Evolutionary conservation across 2,113 vertebrate species (phyloP).

Genomic region (Heterotis niloticus): DNA sequence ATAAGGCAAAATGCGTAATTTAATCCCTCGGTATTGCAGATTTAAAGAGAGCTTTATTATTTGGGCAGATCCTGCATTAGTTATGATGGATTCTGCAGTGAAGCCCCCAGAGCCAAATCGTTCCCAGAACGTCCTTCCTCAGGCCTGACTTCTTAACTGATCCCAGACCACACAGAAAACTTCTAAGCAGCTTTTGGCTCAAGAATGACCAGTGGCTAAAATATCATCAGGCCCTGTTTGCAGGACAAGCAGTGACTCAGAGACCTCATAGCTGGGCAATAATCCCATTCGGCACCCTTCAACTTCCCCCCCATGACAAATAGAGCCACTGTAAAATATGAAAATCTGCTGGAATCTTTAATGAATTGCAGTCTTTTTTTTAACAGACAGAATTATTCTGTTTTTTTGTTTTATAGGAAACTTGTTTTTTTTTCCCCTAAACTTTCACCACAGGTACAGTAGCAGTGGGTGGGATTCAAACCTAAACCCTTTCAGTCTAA

Average conservation of each 20-base stretch:
- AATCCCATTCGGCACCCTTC: slow-evolving; percentile 53
- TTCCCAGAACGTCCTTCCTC: slow-evolving; percentile 84
- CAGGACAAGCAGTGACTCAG: slow-evolving; percentile 65
- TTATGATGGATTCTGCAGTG: slow-evolving; percentile 91
- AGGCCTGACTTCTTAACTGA: slow-evolving; percentile 85
- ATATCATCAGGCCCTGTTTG: slow-evolving; percentile 62
- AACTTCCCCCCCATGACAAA: slow-evolving; percentile 48
- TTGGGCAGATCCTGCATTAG: slow-evolving; percentile 85
- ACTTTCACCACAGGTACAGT: too few species aligned
- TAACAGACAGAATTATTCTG: slow-evolving; percentile 43
- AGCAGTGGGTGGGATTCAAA: too few species aligned
- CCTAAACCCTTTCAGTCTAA: too few species aligned
- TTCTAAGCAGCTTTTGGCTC: slow-evolving; percentile 83
- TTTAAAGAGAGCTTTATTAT: slow-evolving; percentile 77
- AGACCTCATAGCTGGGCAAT: slow-evolving; percentile 56
- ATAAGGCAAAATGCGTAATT: slow-evolving; percentile 90
- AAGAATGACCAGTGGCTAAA: slow-evolving; percentile 58
- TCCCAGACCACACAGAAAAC: slow-evolving; percentile 85
- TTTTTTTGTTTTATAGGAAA: slow-evolving; percentile 58
- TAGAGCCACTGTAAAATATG: slow-evolving; percentile 54
- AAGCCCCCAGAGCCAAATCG: slow-evolving; percentile 82
- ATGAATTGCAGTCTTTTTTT: slow-evolving; percentile 58
- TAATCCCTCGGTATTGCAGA: slow-evolving; percentile 81
- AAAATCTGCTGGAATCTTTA: slow-evolving; percentile 58
- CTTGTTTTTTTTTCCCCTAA: too few species aligned